Percentiles rank a stretch among this genome's conserved stretches.
These are phyloP conservation scores for Chauna torquata DNA, from an alignment of 2,113 vertebrate genomes.

Conservation along the genomic window DNA sequence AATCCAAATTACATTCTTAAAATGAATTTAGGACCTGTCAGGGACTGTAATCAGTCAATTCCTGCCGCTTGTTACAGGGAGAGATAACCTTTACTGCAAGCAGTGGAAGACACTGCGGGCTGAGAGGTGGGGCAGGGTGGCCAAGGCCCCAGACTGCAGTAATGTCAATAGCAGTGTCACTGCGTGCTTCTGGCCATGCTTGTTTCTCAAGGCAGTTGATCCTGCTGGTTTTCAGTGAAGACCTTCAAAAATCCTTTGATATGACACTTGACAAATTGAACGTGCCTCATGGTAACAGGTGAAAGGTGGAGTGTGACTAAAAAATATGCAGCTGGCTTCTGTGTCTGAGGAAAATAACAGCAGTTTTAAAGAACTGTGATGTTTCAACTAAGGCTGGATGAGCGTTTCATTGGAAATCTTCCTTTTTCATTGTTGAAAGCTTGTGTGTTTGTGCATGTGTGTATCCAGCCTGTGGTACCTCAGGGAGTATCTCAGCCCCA, in stretches of 20 bases:
- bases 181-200: neutral
- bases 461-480: neutral
- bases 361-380: neutral
- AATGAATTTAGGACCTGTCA: neutral
- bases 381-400: neutral
- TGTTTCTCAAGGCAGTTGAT: slow-evolving; percentile 10
- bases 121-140: neutral
- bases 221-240: neutral
- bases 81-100: slow-evolving; percentile 33
- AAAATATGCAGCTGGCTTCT: neutral
- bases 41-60: neutral
- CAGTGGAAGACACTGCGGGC: neutral
- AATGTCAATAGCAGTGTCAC: neutral
- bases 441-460: neutral
- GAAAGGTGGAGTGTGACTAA: neutral
- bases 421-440: neutral
- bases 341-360: neutral
- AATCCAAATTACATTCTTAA: neutral
- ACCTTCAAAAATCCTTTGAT: slow-evolving; percentile 12
- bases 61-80: neutral
- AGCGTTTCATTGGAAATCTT: neutral
- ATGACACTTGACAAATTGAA: neutral
- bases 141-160: neutral
- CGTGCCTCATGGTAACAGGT: neutral
- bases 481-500: neutral